A percentile compares a stretch with the other conserved stretches of the same genome.
phyloP scores from a whole-genome alignment of 2,113 vertebrate genomes.

The Raja brachyura region DNA sequence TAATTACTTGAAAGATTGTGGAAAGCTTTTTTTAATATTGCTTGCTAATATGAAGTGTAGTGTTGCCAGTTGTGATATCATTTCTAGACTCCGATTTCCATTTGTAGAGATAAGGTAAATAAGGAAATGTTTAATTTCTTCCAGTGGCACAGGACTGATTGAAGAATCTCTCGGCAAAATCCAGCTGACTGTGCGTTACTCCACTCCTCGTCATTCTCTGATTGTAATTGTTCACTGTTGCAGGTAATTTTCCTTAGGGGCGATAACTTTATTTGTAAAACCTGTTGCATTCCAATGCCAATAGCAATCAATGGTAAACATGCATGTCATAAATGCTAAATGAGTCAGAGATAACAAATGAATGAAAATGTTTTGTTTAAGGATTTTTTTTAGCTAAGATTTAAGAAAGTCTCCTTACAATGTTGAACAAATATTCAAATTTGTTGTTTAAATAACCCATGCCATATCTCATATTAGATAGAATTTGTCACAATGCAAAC shows the following conservation, averaged over 20 bases:
- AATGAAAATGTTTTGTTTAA: not conserved
- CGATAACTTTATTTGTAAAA: not conserved
- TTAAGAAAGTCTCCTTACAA: not conserved
- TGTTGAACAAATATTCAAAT: not conserved
- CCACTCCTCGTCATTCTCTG: conserved; percentile 71
- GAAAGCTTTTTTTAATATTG: not conserved
- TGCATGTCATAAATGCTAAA: not conserved
- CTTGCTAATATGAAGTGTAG: not conserved
- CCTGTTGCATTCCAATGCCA: not conserved
- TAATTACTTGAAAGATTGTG: not conserved
- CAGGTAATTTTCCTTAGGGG: conserved; percentile 61
- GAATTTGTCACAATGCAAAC: not conserved
- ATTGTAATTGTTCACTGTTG: conserved; percentile 68
- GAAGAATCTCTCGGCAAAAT: conserved; percentile 74
- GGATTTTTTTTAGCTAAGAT: not conserved
- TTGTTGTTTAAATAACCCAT: not conserved
- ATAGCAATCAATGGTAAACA: not conserved
- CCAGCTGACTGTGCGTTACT: conserved; percentile 71
- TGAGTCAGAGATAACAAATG: no score
- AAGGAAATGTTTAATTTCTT: not conserved
- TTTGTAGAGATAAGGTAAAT: not conserved
- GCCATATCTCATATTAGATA: not conserved
- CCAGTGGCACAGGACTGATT: not conserved
- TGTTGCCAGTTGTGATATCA: not conserved
- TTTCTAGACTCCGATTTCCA: no score